Evolutionary conservation across 2,113 vertebrate species (phyloP).

Genomic region (Tapirus terrestris): DNA sequence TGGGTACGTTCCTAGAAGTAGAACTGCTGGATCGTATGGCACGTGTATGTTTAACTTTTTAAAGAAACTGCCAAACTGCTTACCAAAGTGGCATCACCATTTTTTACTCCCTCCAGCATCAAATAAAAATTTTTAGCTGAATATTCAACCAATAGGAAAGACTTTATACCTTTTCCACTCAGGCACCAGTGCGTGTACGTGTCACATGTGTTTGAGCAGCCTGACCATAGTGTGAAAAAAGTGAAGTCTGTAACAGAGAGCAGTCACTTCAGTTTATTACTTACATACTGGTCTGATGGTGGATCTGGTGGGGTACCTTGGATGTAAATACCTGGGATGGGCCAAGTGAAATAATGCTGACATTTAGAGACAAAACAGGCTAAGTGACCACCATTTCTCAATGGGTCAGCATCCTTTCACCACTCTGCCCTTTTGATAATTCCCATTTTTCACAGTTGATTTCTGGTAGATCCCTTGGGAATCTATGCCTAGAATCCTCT

Average conservation of each 20-base stretch:
- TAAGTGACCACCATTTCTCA: neutral
- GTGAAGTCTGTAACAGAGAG: neutral
- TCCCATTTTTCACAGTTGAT: neutral
- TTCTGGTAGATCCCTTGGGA: neutral
- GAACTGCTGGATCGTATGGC: neutral
- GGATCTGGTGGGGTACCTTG: too few relatives aligned
- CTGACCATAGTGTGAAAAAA: neutral
- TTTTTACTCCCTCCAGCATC: neutral
- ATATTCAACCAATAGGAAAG: neutral
- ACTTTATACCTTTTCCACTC: neutral
- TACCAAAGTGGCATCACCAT: neutral
- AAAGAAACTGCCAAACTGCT: constrained; percentile 18
- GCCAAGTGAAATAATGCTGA: neutral
- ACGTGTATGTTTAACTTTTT: neutral
- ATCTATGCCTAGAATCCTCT: neutral
- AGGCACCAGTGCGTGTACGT: neutral
- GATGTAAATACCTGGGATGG: too few relatives aligned
- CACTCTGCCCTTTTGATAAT: neutral
- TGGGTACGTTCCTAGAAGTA: constrained; percentile 1
- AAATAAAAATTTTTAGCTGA: neutral
- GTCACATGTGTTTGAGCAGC: neutral
- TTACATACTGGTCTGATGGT: neutral
- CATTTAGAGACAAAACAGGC: neutral
- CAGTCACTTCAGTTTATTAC: neutral
- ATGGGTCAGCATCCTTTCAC: neutral